Evolutionary conservation across 2,113 vertebrate genomes (phyloP), one percentile per base, ranked within the genome.

Genomic region (Scophthalmus maximus): DNA sequence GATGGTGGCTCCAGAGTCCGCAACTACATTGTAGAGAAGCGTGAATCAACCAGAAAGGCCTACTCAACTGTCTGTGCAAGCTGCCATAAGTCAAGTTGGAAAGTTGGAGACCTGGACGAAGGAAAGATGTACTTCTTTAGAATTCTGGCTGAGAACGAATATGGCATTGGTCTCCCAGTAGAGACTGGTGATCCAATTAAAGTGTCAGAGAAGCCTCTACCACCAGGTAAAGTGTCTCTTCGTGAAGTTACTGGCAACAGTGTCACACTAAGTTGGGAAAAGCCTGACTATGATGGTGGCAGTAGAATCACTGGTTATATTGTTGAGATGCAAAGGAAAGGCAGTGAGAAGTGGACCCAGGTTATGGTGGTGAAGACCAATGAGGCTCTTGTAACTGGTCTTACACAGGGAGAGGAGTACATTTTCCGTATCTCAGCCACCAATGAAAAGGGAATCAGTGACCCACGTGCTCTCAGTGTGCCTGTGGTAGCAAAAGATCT

Each of bases 141-240:
- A 93, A 93, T 99, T 44, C 88, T 99, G 4, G 98, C 97, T 89
- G 98, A 99, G 93, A 99, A 99, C 60, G 97, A 99, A 76, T 98
- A 93, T 85, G 98, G 98, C 61, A 89, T 99, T 44, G 98, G 98
- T 12, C 94, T 99, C 65, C 98, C 98, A 73, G 95, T 94, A 51
- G 97, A 99, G 91, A 98, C 97, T 2, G 30, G 92, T 53, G 97
- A 98, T 79, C 94, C 97, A 3, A 74, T 98, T 50, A 99, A 96
- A 89, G 95, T 92, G n/a, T 99, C 98, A 76, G 97, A 99, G 90
- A 95, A 91, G 68, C 98, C 98, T 73, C 94, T 98, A 61, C 98
- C 98, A 85, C 97, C 97, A 79, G 97, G 98, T 42, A 99, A 99
- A 91, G 96, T 99, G 64, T 95, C 96, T 23, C 86, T 99, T 50